Evolutionary conservation across 1,140 invertebrate genomes (phyloP), one percentile per base, ranked within the genome.

Genomic region (Drosophila sechellia): DNA sequence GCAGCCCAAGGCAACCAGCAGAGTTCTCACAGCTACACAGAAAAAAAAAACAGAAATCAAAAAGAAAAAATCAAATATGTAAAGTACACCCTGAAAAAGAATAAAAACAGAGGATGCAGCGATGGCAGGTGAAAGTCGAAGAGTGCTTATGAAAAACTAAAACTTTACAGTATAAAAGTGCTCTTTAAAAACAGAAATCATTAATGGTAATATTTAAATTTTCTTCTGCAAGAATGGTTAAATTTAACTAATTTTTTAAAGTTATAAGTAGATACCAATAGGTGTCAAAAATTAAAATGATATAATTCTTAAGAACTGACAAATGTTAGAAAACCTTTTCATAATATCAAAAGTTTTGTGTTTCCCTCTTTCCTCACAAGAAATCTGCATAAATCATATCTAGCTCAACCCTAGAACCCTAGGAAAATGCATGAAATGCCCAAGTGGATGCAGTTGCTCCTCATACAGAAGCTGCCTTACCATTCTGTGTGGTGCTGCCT

Each of bases 401-500:
- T 31, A 8, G 31, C 31, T 8, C 8, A 31, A 31, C 6, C 6
- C 31, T 31, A 10, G 31, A 10, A 31, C 17, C 42, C 8, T 0
- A 3, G 6, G 1, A 11, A 35, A 22, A 12, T 34, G 48, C 6
- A 50, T 34, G 48, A 50, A 17, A 50, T 50, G 48, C 25, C 25
- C 22, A 31, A 4, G 46, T 10, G 46, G 25, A 50, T 50, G 25
- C n/a, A 34, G n/a, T 31, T 2, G 25, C 1, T 4, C 48, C 13
- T 1, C 27, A 1, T 0, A 12, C 8, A n/a, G 12, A 10, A 6
- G 13, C 4, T 53, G 64, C 63, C 90, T 92, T 92, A 92, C 90
- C 90, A 71, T 80, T 86, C 57, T 91, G 86, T 58, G 90, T 80
- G 49, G 81, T 74, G 53, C 77, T 90, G 70, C 90, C 77, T 56